Base-by-base conservation (phyloP, 2,797 vertebrate genomes). In the Tadarida brasiliensis region DNA sequence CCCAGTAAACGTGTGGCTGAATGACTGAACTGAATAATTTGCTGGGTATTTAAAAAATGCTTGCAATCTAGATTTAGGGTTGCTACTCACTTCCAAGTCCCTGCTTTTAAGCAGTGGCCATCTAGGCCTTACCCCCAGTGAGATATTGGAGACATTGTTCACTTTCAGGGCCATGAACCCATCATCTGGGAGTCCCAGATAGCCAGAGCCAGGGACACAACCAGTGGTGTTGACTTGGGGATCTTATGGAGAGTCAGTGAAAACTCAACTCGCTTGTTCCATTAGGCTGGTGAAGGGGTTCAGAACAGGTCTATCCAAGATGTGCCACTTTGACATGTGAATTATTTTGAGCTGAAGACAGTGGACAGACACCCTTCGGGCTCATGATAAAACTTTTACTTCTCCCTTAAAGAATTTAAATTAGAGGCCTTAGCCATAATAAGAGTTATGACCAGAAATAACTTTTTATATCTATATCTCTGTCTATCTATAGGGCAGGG, bases 141-240 rank as follows among this genome's bases (percentile, higher is more conserved):
- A 82, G 33, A 26, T 65, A 44, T 8, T 68, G 80, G 63, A 26
- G n/a, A 63, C 17, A 24, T 44, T 57, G n/a, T 20, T 91, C n/a
- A 47, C 39, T 71, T 68, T 91, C 24, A 51, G 86, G 67, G 14
- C 14, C 54, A 44, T 15, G 11, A 85, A 22, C 14, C 39, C 17
- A 70, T 78, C 33, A 26, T 35, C 17, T 57, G 61, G 57, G 59
- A 26, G n/a, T 35, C 61, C 44, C 16, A 26, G 63, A 0, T 76
- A 17, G 51, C 11, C 35, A 33, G 26, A 57, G 65, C 14, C 49
- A 65, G 67, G 82, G 61, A 78, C 63, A 16, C 59, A 59, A 57
- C 12, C 68, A 78, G 35, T 92, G 49, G 24, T 82, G 26, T 92
- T 81, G 76, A 93, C 35, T 44, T 95, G 76, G 33, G 54, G 56